These are phyloP conservation scores for Nyctalus aviator DNA, from an alignment of 2,797 vertebrate species.

Conservation along the genomic window DNA sequence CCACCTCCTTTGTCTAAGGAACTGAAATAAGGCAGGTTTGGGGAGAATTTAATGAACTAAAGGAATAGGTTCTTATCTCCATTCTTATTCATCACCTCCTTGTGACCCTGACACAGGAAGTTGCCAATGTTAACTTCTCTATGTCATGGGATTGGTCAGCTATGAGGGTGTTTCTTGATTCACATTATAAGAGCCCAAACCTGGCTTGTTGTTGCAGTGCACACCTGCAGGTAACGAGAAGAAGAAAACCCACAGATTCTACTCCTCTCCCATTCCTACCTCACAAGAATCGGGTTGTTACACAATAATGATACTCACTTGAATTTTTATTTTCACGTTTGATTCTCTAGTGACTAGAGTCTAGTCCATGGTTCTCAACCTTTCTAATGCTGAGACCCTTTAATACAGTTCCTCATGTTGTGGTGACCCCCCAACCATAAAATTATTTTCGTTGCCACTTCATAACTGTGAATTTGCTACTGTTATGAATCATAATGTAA, in stretches of 20 bases:
- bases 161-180: neutral
- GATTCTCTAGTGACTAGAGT: neutral
- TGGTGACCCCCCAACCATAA: no score
- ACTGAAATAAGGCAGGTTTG: neutral
- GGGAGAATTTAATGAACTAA: neutral
- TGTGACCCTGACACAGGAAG: neutral
- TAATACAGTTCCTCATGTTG: no score
- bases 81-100: neutral
- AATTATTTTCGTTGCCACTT: no score
- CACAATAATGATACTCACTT: neutral
- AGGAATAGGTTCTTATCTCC: neutral
- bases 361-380: neutral
- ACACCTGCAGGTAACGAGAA: neutral
- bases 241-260: neutral
- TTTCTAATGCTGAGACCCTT: no score
- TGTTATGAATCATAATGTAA: no score
- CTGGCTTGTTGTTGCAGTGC: neutral
- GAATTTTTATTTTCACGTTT: conserved; percentile 15
- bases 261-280: neutral
- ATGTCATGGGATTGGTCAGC: neutral
- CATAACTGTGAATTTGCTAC: no score
- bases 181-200: neutral
- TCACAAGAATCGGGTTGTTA: neutral
- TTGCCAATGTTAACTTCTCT: neutral
- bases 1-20: neutral